Conservation (phyloP, 2,113 vertebrate species). For the Stegastes partitus region DNA sequence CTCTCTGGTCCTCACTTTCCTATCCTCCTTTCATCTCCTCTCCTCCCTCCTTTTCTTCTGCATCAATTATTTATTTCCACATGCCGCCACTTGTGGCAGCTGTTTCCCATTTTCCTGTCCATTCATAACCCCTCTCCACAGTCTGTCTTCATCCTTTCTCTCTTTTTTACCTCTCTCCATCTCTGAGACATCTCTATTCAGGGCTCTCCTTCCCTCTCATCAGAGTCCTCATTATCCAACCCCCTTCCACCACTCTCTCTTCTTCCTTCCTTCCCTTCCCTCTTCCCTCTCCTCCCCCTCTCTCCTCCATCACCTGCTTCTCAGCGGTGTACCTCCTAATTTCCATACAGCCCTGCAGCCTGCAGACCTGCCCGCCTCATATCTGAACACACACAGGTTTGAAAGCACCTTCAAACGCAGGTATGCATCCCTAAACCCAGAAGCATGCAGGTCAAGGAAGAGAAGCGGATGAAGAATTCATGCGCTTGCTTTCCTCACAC, state of each 20-base stretch:
- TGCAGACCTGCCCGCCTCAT: slow-evolving; percentile 50
- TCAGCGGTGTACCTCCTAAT: slow-evolving; percentile 77
- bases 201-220: slow-evolving; percentile 57
- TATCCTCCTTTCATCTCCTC: slow-evolving; percentile 38
- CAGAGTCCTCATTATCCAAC: slow-evolving; percentile 70
- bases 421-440: slow-evolving; percentile 13
- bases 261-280: slow-evolving; percentile 27
- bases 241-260: slow-evolving; percentile 41
- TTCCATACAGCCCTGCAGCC: slow-evolving; percentile 70
- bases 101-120: slow-evolving; percentile 61
- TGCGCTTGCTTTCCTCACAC: slow-evolving; percentile 3
- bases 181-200: slow-evolving; percentile 59
- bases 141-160: slow-evolving; percentile 2
- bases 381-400: slow-evolving; percentile 28
- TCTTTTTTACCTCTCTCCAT: slow-evolving; percentile 24
- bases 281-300: background rate
- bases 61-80: slow-evolving; percentile 64
- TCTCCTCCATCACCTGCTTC: slow-evolving; percentile 77
- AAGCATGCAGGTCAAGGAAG: slow-evolving; percentile 52
- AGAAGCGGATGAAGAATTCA: slow-evolving; percentile 56
- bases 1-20: slow-evolving; percentile 31
- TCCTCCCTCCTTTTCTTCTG: background rate
- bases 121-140: slow-evolving; percentile 51
- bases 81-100: slow-evolving; percentile 73
- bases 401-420: slow-evolving; percentile 20